A percentile compares a stretch with the other conserved stretches of the same genome.
These are phyloP conservation scores for Otus scops DNA, from an alignment of 2,797 vertebrate species.

Conservation along the genomic window DNA sequence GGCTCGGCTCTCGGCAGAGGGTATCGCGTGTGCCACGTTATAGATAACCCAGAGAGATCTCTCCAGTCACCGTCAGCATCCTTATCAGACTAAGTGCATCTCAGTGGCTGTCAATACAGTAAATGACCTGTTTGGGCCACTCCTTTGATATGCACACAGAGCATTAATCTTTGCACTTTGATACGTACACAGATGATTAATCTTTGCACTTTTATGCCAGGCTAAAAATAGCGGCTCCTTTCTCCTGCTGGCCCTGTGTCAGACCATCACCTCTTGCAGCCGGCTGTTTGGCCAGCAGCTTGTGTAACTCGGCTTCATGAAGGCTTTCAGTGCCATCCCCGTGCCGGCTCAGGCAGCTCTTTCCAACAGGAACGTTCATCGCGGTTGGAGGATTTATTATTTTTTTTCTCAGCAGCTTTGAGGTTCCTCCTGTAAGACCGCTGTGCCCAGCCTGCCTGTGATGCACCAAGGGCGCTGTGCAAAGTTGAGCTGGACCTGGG, in stretches of 20 bases:
- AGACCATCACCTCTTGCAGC: conserved; percentile 37
- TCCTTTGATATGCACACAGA: neutral
- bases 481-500: neutral
- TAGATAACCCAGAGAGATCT: neutral
- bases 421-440: neutral
- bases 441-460: neutral
- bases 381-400: neutral
- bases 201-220: neutral
- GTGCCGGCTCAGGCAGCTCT: neutral
- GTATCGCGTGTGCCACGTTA: rapidly evolving
- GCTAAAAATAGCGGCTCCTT: conserved; percentile 37
- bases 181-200: neutral
- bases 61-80: neutral
- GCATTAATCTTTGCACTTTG: neutral
- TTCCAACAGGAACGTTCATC: neutral
- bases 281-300: neutral
- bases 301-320: conserved; percentile 15
- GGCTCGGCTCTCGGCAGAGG: neutral
- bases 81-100: neutral
- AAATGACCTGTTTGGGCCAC: neutral
- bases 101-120: neutral
- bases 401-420: neutral
- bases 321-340: neutral
- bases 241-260: neutral
- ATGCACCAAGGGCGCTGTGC: neutral